Evolutionary conservation across 2,888 invertebrate species (phyloP), one percentile per base, ranked within the genome.

Genomic region (Mimumesa dahlbomi): DNA sequence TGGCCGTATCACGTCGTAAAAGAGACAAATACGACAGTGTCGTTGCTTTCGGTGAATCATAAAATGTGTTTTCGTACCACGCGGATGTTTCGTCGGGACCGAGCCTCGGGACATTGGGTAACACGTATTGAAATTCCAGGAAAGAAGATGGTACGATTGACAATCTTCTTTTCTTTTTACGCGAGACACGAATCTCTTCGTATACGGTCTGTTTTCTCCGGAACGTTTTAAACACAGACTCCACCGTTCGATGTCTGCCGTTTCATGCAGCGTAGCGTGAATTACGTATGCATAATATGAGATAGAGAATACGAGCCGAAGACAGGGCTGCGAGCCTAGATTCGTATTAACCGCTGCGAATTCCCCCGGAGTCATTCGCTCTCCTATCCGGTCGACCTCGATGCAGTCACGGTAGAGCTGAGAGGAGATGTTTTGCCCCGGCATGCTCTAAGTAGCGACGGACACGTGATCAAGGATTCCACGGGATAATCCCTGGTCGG

Each of bases 401-500:
- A 63, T 62, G 62, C 59, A 43, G 57, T 19, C 50, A 45, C 16
- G 45, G 49, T 19, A 14, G 31, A 57, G 57, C n/a, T 40, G 57
- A 48, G 67, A 36, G 31, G 48, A 54, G 67, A 70, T 66, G 75
- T 77, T 77, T 77, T 70, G 76, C 78, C 64, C 53, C 9, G 40
- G 42, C 48, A 54, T 48, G 64, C 58, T 58, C 66, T 52, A 61
- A 70, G 67, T 53, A 53, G 66, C 73, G 22, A 57, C 31, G 40
- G 52, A 49, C 64, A 58, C 75, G 54, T 57, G 77, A 78, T 77
- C 71, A 68, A 73, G 71, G 67, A 81, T 75, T 79, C 74, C 73
- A 68, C 45, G 64, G 72, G 67, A 82, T 79, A 81, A 82, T 74
- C 69, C 71, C n/a, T n/a, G n/a, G n/a, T n/a, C 70, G 57, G 64